A percentile compares a stretch with the other conserved stretches of the same genome.
These are phyloP conservation scores for Ptiloglossa arizonensis DNA, from an alignment of 1,140 invertebrate species.

Conservation along the genomic window DNA sequence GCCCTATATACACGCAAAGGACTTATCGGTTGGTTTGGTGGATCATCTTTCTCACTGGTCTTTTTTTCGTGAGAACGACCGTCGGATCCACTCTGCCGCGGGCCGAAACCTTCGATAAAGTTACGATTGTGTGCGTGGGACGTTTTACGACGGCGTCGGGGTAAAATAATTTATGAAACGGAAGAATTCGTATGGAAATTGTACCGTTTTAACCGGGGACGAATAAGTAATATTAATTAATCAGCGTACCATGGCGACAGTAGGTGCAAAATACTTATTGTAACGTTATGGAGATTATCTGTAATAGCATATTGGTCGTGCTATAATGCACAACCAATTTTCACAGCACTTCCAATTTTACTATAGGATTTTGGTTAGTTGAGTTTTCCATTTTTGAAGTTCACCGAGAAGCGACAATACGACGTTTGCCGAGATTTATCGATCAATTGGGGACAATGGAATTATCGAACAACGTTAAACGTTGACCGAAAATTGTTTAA, in stretches of 20 bases:
- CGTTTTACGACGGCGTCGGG: no score
- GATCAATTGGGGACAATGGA: no score
- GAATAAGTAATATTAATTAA: neutral
- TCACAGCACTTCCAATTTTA: conserved; percentile 13
- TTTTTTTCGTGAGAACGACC: no score
- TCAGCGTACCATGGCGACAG: neutral
- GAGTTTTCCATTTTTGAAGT: neutral
- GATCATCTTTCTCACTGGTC: no score
- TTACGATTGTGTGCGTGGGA: no score
- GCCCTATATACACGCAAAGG: no score
- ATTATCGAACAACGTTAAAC: neutral
- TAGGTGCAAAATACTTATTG: neutral
- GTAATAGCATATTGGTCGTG: neutral
- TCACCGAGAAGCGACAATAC: neutral
- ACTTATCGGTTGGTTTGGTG: no score
- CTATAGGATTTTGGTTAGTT: neutral
- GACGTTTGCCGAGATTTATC: neutral
- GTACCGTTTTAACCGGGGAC: neutral
- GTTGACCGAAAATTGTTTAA: neutral
- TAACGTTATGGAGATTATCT: conserved; percentile 5
- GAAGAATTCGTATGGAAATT: neutral
- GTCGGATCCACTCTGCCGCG: no score
- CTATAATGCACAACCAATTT: neutral
- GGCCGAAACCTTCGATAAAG: no score
- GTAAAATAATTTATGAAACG: neutral